phyloP scores from a whole-genome alignment of 2,888 invertebrate genomes.

The Unio delphinus region DNA sequence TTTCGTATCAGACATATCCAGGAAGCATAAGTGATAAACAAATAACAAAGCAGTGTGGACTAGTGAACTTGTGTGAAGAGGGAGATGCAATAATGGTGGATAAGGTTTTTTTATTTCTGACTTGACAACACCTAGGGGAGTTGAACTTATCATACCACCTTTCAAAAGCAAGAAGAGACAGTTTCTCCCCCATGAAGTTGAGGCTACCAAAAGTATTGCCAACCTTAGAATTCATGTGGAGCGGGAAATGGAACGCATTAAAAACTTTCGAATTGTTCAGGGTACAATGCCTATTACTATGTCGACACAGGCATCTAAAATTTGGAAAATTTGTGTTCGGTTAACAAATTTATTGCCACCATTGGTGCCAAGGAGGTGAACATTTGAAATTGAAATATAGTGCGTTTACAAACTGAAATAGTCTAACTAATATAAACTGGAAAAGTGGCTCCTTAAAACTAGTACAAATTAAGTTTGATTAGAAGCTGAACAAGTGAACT shows the following conservation, averaged over 20 bases:
- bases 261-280: constrained; percentile 19
- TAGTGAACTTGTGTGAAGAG: constrained; percentile 18
- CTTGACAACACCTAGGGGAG: constrained; percentile 11
- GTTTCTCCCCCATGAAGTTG: constrained; percentile 13
- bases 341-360: constrained; percentile 14
- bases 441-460: too few species aligned
- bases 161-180: constrained; percentile 12
- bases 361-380: constrained; percentile 1
- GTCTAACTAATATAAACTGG: too few species aligned
- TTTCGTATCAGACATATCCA: constrained; percentile 1
- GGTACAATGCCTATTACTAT: constrained; percentile 19
- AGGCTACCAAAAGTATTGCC: constrained; percentile 13
- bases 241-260: constrained; percentile 14
- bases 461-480: too few species aligned
- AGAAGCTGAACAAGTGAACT: too few species aligned
- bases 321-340: constrained; percentile 11
- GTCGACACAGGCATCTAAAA: constrained; percentile 1
- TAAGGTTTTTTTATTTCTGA: constrained; percentile 25
- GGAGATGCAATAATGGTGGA: constrained; percentile 32
- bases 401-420: neutral
- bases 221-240: constrained; percentile 18
- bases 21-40: constrained; percentile 14
- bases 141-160: constrained; percentile 7
- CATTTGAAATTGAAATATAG: neutral
- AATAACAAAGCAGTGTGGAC: constrained; percentile 18